phyloP scores from a whole-genome alignment of 2,113 vertebrate genomes.

The Grantiella picta region DNA sequence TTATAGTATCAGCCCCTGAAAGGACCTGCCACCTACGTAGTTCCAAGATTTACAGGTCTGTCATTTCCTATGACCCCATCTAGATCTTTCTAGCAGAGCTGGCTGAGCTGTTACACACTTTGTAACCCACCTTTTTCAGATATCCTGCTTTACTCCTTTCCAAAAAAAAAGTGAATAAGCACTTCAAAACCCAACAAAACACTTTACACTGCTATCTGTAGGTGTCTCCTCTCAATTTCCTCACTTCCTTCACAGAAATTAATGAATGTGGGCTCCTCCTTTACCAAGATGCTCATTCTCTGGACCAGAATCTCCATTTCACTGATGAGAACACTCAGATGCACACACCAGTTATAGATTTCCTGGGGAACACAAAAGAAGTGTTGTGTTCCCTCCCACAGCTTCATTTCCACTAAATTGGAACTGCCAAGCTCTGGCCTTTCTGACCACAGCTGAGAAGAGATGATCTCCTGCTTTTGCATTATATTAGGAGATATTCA shows the following conservation, averaged over 20 bases:
- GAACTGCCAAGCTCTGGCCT: not conserved
- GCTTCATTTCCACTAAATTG: not conserved
- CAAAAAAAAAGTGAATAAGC: not conserved
- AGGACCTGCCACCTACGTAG: not conserved
- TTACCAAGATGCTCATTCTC: not conserved
- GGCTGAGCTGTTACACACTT: not conserved
- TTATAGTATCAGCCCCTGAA: not conserved
- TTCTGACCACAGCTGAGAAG: not conserved
- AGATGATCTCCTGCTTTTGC: not conserved
- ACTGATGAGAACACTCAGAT: not conserved
- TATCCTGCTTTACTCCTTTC: not conserved
- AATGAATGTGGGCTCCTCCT: not conserved
- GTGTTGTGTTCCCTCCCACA: not conserved
- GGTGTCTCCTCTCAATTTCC: not conserved
- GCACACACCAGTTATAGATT: not conserved
- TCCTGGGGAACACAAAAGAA: not conserved
- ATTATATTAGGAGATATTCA: not conserved
- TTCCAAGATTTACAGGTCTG: constrained; percentile 8
- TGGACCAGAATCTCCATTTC: not conserved
- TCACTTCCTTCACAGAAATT: not conserved
- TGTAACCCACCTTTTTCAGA: not conserved
- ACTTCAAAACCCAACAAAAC: not conserved
- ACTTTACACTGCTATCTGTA: not conserved
- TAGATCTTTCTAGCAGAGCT: not conserved
- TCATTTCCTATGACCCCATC: not conserved